Base-by-base conservation (phyloP, 2,797 vertebrate genomes). In the Tangara arthus region DNA sequence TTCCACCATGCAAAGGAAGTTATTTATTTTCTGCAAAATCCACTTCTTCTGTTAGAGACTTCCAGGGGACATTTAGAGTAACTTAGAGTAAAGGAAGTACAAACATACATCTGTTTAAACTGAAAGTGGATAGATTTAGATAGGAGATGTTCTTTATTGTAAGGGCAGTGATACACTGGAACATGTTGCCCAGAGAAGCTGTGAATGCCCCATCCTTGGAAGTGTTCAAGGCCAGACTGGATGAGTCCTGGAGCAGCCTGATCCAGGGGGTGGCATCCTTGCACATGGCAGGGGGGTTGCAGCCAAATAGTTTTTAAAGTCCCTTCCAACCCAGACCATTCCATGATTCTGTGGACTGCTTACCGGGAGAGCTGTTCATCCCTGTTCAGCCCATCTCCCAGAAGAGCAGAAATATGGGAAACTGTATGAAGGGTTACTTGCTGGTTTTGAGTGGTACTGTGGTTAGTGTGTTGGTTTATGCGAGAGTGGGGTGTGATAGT, bases 211-310 rank as follows among this genome's bases (percentile, higher is more conserved):
- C 18, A 32, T 41, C 26, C 15, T 26, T 68, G 30, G 22, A 68
- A 35, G 12, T 32, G n/a, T 41, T 60, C 26, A 35, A 47, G 30
- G 46, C 24, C 30, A 41, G 15, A 18, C 9, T 46, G 34, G 28
- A 46, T 22, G 30, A 65, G 15, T 18, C 6, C 17, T 21, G 46
- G 60, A 46, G 39, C 53, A 60, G 22, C 34, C 24, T 46, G 21
- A 41, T 53, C 34, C 28, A 44, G 6, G 34, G 24, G 11, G 20
- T 59, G n/a, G 6, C 32, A 79, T 37, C 37, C 19, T 16, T 64
- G 44, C n/a, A 12, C 23, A 24, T 50, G 44, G 27, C 35, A n/a
- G 12, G 6, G 15, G 2, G 1, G 1, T 28, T 37, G n/a, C 28
- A 65, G 23, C 9, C 57, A 46, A 32, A 46, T 34, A 39, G 32